phyloP scores from a whole-genome alignment of 2,113 vertebrate genomes.

The Pollimyrus isidori region DNA sequence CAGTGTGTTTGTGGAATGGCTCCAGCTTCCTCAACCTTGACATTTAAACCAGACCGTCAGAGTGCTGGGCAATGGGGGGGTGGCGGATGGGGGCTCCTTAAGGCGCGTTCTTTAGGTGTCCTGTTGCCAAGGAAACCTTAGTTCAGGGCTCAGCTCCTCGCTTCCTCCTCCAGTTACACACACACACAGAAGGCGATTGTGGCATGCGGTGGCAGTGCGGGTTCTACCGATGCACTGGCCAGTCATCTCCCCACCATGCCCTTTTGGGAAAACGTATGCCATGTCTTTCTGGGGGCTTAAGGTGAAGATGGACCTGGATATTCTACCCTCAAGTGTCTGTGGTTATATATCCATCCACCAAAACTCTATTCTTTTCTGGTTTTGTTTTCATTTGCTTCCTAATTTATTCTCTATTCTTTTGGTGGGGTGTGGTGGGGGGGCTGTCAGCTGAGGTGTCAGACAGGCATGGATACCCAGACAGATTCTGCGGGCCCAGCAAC shows the following conservation, averaged over 20 bases:
- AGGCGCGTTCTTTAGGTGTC: not conserved
- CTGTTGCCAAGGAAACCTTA: slow-evolving; percentile 15
- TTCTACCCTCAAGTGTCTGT: not conserved
- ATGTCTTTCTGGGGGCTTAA: not conserved
- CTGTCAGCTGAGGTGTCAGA: not conserved
- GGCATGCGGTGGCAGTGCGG: not conserved
- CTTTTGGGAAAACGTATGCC: not conserved
- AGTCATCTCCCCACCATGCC: not conserved
- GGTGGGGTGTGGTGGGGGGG: no score
- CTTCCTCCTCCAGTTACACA: not conserved
- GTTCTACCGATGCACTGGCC: not conserved
- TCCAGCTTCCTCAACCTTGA: not conserved
- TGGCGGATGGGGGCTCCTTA: not conserved
- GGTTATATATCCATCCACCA: not conserved
- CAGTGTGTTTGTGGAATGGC: not conserved
- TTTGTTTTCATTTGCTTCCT: not conserved
- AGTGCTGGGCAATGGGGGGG: not conserved
- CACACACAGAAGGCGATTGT: not conserved
- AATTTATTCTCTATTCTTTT: not conserved
- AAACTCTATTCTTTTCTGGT: not conserved
- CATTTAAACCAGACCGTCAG: not conserved
- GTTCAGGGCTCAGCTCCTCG: not conserved
- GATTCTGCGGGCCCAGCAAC: not conserved
- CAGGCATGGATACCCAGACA: not conserved
- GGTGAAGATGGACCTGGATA: not conserved